Evolutionary conservation across 92 coral and sea anemone genomes (phyloP).

Genomic region (Pocillopora meandrina): DNA sequence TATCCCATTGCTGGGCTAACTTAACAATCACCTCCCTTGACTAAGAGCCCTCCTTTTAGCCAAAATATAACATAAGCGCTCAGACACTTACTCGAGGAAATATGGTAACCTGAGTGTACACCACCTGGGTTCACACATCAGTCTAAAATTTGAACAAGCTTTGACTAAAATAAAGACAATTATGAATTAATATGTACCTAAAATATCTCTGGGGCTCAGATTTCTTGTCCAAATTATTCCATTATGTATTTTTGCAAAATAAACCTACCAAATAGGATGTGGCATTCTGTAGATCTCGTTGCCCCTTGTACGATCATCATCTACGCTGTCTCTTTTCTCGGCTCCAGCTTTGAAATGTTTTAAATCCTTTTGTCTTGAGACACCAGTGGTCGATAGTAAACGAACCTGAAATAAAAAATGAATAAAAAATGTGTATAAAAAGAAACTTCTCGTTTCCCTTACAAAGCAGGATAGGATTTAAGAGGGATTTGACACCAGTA

Average conservation of each 20-base stretch:
- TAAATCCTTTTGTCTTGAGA: constrained; percentile 5
- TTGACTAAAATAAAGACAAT: no score
- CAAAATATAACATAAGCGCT: no score
- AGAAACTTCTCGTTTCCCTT: neutral
- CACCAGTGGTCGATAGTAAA: constrained; percentile 16
- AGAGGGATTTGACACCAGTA: neutral
- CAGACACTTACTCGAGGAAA: no score
- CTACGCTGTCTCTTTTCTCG: neutral
- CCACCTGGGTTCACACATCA: neutral
- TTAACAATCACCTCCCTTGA: neutral
- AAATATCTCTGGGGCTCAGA: no score
- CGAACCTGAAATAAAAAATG: neutral
- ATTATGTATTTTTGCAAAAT: neutral
- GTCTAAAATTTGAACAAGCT: no score
- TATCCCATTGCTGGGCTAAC: no score
- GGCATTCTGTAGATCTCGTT: constrained; percentile 65
- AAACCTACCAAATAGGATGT: constrained; percentile 85
- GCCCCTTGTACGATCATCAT: constrained; percentile 30
- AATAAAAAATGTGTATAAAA: no score
- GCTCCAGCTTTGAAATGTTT: constrained; percentile 33
- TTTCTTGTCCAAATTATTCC: no score
- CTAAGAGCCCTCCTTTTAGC: neutral
- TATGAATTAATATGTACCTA: no score
- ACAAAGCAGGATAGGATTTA: neutral
- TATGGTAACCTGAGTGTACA: neutral